Conservation (phyloP, 1,140 invertebrate species). For the Holotrichia oblita region DNA sequence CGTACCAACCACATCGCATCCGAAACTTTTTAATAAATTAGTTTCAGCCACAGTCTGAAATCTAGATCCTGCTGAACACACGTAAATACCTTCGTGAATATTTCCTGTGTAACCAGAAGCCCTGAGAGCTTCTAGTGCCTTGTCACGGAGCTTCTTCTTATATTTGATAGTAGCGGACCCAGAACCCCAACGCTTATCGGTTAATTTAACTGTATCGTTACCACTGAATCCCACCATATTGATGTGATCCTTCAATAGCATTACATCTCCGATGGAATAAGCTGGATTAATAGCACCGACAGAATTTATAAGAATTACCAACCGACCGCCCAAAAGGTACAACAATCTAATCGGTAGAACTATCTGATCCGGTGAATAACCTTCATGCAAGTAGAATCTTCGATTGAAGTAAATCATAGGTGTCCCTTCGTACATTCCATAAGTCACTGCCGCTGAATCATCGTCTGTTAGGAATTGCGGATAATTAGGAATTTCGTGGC, state of each 20-base stretch:
- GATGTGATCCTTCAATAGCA: conserved; percentile 96
- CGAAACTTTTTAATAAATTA: conserved; percentile 79
- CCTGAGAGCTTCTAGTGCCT: conserved; percentile 75
- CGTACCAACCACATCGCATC: conserved; percentile 93
- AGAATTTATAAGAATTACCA: conserved; percentile 91
- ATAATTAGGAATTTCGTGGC: conserved; percentile 89
- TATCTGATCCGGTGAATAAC: conserved; percentile 90
- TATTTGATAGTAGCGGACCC: conserved; percentile 92
- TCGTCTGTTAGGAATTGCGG: conserved; percentile 89
- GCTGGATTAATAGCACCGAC: conserved; percentile 90
- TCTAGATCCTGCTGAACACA: conserved; percentile 88
- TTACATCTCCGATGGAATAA: conserved; percentile 92
- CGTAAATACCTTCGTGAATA: conserved; percentile 88
- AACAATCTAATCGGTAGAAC: conserved; percentile 93
- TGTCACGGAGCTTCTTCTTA: conserved; percentile 73
- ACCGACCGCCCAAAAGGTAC: conserved; percentile 88
- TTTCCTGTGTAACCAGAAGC: conserved; percentile 76
- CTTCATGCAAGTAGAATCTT: conserved; percentile 94
- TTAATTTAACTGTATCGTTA: conserved; percentile 89
- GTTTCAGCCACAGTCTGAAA: conserved; percentile 94
- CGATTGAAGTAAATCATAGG: conserved; percentile 94
- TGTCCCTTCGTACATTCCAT: conserved; percentile 64
- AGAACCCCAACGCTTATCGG: conserved; percentile 92
- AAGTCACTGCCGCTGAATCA: conserved; percentile 88
- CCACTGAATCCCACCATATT: conserved; percentile 92